Conservation (phyloP, 2,888 invertebrate genomes). For the Microplitis manilae region DNA sequence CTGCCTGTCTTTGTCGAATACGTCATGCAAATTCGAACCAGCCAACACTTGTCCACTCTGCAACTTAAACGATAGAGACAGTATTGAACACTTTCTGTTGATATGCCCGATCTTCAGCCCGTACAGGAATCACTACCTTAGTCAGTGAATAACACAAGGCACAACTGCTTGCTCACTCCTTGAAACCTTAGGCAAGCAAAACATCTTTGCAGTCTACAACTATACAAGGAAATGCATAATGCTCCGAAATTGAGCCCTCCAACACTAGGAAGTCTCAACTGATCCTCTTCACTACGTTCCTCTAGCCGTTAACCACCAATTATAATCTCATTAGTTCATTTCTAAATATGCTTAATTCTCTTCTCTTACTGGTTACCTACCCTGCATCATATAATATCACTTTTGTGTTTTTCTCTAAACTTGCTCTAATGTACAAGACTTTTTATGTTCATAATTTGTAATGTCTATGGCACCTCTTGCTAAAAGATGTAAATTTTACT, state of each 20-base stretch:
- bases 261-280: not conserved
- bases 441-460: not conserved
- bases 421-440: not conserved
- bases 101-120: too few relatives aligned
- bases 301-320: not conserved
- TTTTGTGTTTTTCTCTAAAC: not conserved
- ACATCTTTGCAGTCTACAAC: too few relatives aligned
- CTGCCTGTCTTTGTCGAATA: too few relatives aligned
- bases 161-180: too few relatives aligned
- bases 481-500: not conserved
- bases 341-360: not conserved
- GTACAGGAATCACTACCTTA: too few relatives aligned
- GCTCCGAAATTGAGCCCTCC: not conserved
- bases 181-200: too few relatives aligned
- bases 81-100: not conserved
- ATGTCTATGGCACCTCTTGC: not conserved
- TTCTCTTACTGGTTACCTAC: not conserved
- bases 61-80: too few relatives aligned
- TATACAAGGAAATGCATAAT: too few relatives aligned
- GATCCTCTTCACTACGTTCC: not conserved
- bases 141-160: too few relatives aligned
- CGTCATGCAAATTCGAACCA: too few relatives aligned
- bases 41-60: too few relatives aligned
- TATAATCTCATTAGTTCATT: not conserved
- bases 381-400: not conserved